Base-by-base conservation (phyloP, 2,113 vertebrate species). In the Elephantulus edwardii region DNA sequence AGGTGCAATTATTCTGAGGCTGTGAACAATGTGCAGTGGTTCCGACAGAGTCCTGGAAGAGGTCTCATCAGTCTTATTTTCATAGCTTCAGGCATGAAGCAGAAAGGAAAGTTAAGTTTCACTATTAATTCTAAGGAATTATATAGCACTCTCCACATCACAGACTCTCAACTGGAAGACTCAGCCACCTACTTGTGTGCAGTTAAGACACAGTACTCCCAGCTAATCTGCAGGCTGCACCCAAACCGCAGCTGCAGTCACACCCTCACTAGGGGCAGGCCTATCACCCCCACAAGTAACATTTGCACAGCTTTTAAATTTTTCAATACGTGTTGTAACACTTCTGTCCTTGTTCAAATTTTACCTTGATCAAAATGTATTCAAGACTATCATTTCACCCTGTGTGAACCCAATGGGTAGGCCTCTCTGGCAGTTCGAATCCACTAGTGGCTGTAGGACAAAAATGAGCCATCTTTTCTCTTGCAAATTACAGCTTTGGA, bases 191-290 rank as follows among this genome's bases (percentile, higher is more conserved):
- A 66, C 12, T 33, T 84, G 66, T 84, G 82, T 42, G 82, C 66
- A 40, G 82, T 70, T 17, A 50, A 71, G 50, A 42, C 82, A 84
- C 50, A 30, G 82, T 42, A 17, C 46, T 72, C 38, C n/a, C 35
- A 35, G 48, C n/a, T 35, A 20, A 64, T 13, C 62, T 50, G 80
- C 62, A 68, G 60, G 33, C 62, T 50, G 44, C 46, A 33, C 62
- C 20, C 60, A 68, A 83, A 68, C 33, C 50, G 44, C 26, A 83
- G 80, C 44, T 83, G 20, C 82, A 79, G 54, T 24, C 5, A 11
- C 17, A 2, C 0, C 10, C 46, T 60, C 26, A 30, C 40, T 28
- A 1, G 2, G 12, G 46, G 13, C 0, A 19, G 5, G 22, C 30
- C 8, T 24, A 3, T 11, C 16, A 3, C 5, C 10, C 42, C 1